Conservation (phyloP, 2,888 invertebrate genomes). For the Scaptomyza flava region DNA sequence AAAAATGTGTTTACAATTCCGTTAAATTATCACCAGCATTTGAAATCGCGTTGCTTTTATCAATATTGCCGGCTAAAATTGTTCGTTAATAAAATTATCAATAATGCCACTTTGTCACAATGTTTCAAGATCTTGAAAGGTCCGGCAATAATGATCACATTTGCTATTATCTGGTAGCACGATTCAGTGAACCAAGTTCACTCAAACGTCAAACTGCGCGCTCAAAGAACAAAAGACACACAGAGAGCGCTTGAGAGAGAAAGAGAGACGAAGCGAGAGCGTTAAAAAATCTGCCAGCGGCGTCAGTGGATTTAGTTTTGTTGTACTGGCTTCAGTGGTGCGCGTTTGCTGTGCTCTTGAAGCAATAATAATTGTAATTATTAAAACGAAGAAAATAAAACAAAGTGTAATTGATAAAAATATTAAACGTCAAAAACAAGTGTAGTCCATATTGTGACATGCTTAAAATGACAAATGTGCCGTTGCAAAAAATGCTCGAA, state of each 20-base stretch:
- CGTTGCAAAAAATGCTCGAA: conserved; percentile 52
- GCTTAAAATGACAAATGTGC: conserved; percentile 72
- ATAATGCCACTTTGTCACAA: conserved; percentile 31
- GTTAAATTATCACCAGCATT: conserved; percentile 19
- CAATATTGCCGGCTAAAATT: not conserved
- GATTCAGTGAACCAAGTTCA: conserved; percentile 37
- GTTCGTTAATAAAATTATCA: not conserved
- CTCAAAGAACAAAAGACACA: conserved; percentile 64
- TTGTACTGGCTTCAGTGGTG: conserved; percentile 59
- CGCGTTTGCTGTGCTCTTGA: conserved; percentile 54
- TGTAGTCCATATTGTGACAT: conserved; percentile 45
- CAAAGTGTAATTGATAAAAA: conserved; percentile 41
- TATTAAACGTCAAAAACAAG: conserved; percentile 33
- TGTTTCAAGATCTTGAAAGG: conserved; percentile 21
- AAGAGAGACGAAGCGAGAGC: conserved; percentile 39
- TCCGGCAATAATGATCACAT: conserved; percentile 52
- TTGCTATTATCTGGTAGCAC: conserved; percentile 49
- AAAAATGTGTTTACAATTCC: conserved; percentile 30
- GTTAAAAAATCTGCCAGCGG: conserved; percentile 68
- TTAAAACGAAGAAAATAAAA: conserved; percentile 32
- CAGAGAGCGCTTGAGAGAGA: conserved; percentile 21
- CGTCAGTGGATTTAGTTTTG: conserved; percentile 81
- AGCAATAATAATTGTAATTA: conserved; percentile 45
- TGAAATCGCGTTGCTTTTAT: not conserved
- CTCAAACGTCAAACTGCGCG: conserved; percentile 31